Base-by-base conservation (phyloP, 2,113 vertebrate species). In the Oryzias woworae region DNA sequence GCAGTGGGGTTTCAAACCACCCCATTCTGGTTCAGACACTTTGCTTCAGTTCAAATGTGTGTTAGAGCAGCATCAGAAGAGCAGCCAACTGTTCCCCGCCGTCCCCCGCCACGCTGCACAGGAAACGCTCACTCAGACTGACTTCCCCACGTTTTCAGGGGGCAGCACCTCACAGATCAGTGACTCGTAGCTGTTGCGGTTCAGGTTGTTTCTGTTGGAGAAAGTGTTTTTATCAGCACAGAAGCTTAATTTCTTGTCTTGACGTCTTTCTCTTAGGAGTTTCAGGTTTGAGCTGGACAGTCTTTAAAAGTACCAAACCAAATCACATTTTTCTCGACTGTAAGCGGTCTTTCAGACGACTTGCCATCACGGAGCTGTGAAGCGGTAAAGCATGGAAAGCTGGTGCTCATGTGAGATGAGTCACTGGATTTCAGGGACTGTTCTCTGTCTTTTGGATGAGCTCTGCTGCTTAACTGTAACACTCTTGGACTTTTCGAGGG, bases 341-440 rank as follows among this genome's bases (percentile, higher is more conserved):
- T 7, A 31, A 7, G 7, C 31, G 31, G 31, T 7, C 31, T 10
- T 36, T 36, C 36, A 36, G 36, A 36, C 36, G 36, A 36, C 8
- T 6, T 4, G 26, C 26, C 26, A 6, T 28, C 5, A 6, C 26
- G 50, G 43, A 71, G 49, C 36, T 52, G 24, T 62, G 74, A 68
- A 43, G 28, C 41, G 41, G 47, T 53, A 20, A 55, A 78, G 36
- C 60, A 20, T 45, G 44, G 57, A 73, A 65, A 54, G 41, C 43
- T 24, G 65, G 53, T 61, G 64, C 53, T 56, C 59, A 60, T 50
- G 53, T 63, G 45, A 74, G 45, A 79, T 84, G 71, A 79, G 66
- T 79, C 65, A 62, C 36, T 63, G 0, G 5, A 61, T 53, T 44
- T 52, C 22, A n/a, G 66, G 60, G 60, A 56, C 52, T 59, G 53